Percentiles rank a stretch among this genome's conserved stretches.
These are phyloP conservation scores for Montipora sp. DNA, from an alignment of 64 coral and sea anemone species.

Conservation along the genomic window DNA sequence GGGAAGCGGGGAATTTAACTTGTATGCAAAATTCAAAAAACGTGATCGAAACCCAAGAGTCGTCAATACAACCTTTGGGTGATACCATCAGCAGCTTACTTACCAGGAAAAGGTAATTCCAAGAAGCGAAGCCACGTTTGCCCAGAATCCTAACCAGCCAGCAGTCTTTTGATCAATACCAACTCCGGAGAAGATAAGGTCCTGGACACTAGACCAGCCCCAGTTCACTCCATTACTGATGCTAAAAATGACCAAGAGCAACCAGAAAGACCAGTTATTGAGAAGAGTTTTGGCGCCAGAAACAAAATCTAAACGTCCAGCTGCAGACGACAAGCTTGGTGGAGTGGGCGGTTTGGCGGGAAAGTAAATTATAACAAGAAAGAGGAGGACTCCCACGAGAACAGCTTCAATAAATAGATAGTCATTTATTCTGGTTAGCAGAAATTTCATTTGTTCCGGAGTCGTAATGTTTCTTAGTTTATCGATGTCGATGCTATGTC, in stretches of 20 bases:
- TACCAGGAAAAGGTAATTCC: slow-evolving; percentile 90
- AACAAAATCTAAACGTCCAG: slow-evolving; percentile 69
- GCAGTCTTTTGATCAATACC: slow-evolving; percentile 89
- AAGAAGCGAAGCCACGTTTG: slow-evolving; percentile 83
- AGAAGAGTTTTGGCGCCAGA: slow-evolving; percentile 79
- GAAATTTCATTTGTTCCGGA: slow-evolving; percentile 59
- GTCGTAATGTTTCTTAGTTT: slow-evolving; percentile 76
- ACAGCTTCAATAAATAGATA: slow-evolving; percentile 80
- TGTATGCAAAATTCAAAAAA: too few species aligned
- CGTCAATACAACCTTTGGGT: too few species aligned
- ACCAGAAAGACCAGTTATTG: slow-evolving; percentile 69
- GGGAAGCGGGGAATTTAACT: too few species aligned
- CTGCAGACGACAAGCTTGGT: slow-evolving; percentile 82
- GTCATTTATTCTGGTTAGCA: slow-evolving; percentile 85
- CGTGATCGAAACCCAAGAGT: too few species aligned
- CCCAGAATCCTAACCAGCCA: slow-evolving; percentile 93
- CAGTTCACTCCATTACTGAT: slow-evolving; percentile 86
- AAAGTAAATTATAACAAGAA: slow-evolving; percentile 78
- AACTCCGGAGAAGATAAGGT: slow-evolving; percentile 87
- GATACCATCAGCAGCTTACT: neutral
- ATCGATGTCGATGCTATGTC: slow-evolving; percentile 82
- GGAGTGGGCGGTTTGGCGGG: slow-evolving; percentile 89
- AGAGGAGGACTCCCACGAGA: slow-evolving; percentile 71
- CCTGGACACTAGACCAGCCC: slow-evolving; percentile 96
- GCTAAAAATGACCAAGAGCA: slow-evolving; percentile 72